phyloP scores from a whole-genome alignment of 2,888 invertebrate species.

The Lepidonotus clava region DNA sequence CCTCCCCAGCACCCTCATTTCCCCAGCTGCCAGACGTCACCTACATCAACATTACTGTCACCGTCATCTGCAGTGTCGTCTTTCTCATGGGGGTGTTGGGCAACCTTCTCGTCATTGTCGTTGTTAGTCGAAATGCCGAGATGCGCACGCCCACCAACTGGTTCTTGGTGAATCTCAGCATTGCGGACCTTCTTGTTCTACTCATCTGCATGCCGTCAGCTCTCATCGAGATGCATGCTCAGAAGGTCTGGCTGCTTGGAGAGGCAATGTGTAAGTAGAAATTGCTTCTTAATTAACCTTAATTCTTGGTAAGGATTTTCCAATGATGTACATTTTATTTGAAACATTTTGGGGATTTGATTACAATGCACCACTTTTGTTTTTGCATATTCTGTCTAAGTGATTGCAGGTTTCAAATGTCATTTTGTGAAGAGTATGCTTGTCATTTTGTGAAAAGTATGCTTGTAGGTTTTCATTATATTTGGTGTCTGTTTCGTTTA shows the following conservation, averaged over 20 bases:
- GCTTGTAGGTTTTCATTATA: too few relatives aligned
- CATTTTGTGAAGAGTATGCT: too few relatives aligned
- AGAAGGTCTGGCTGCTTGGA: conserved; percentile 95
- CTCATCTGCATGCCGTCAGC: conserved; percentile 95
- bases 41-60: conserved; percentile 93
- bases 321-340: too few relatives aligned
- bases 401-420: too few relatives aligned
- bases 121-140: conserved; percentile 94
- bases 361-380: too few relatives aligned
- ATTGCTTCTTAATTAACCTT: neutral
- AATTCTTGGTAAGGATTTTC: too few relatives aligned
- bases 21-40: conserved; percentile 70
- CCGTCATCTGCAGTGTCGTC: conserved; percentile 92
- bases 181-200: conserved; percentile 94
- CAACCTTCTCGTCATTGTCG: conserved; percentile 95
- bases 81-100: conserved; percentile 95
- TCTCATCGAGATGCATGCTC: conserved; percentile 94
- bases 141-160: conserved; percentile 97
- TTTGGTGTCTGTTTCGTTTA: too few relatives aligned
- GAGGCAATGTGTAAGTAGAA: conserved; percentile 97
- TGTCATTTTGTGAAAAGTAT: too few relatives aligned
- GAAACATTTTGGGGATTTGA: too few relatives aligned
- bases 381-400: too few relatives aligned
- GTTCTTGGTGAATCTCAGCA: conserved; percentile 94
- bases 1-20: neutral